Evolutionary conservation across 1,140 invertebrate genomes (phyloP), one percentile per base, ranked within the genome.

Genomic region (Radopholus similis): DNA sequence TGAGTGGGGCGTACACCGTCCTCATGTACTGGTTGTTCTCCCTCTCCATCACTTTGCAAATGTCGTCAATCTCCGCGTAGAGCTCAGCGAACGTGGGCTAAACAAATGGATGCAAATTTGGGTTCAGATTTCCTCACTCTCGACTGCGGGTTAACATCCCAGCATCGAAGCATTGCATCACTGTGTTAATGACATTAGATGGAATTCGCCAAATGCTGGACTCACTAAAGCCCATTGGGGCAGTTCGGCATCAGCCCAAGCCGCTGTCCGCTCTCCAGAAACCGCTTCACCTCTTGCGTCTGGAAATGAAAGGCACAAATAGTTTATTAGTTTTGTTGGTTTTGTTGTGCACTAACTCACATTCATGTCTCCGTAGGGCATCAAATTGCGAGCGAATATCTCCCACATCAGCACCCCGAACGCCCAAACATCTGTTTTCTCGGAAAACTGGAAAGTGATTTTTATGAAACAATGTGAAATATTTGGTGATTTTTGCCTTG

Each of bases 381-480:
- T 15, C 9, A 23, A n/a, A n/a, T 57, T 44, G 26, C 71, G 64
- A 3, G 70, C 28, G 42, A 72, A 72, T 8, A 74, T 69, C 30
- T 72, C 71, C 71, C 71, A 72, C 23, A 68, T n/a, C 15, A 72
- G 56, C 2, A 72, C 71, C 8, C 72, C 71, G 37, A 72, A 72
- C 13, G 38, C 26, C 71, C 71, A 72, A 4, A 72, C 71, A 47
- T 72, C 71, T 3, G 60, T 70, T 32, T 75, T 72, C 30, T 72
- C 71, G 6, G 71, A 72, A 37, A 72, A 72, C 70, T 72, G 40
- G 68, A 68, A 9, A 13, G 18, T 4, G 34, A 26, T n/a, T n/a
- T n/a, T n/a, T n/a, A n/a, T n/a, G n/a, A n/a, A n/a, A n/a, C n/a
- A n/a, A n/a, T n/a, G n/a, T n/a, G n/a, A n/a, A n/a, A n/a, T n/a